Conservation (phyloP, 2,797 vertebrate genomes). For the Rhyacichthys aspro region DNA sequence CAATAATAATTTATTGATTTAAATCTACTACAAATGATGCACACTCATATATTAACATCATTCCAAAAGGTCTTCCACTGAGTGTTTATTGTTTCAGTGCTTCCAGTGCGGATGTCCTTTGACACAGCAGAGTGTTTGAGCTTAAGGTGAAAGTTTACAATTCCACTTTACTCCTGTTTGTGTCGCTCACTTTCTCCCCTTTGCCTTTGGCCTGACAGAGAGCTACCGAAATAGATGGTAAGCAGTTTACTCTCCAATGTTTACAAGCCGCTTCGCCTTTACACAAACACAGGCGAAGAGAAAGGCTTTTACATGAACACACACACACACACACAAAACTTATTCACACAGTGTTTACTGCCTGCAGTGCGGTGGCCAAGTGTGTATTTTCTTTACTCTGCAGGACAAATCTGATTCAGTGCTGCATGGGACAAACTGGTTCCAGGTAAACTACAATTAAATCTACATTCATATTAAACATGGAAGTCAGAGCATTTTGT, state of each 20-base stretch:
- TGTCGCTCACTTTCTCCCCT: slow-evolving; percentile 20
- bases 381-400: neutral
- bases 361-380: neutral
- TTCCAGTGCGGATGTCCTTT: slow-evolving; percentile 30
- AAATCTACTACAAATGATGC: too few relatives aligned
- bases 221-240: slow-evolving; percentile 23
- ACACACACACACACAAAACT: slow-evolving; percentile 17
- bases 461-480: neutral
- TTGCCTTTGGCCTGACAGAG: slow-evolving; percentile 9
- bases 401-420: neutral
- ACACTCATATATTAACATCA: too few relatives aligned
- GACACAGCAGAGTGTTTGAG: slow-evolving; percentile 30
- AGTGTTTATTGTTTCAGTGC: too few relatives aligned
- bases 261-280: too few relatives aligned
- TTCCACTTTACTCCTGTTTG: slow-evolving; percentile 47
- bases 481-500: too few relatives aligned
- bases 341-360: slow-evolving; percentile 1
- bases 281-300: slow-evolving; percentile 24
- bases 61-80: too few relatives aligned
- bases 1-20: too few relatives aligned
- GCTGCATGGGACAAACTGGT: neutral
- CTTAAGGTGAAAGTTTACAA: slow-evolving; percentile 49
- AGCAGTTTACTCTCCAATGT: slow-evolving; percentile 44
- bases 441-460: too few relatives aligned
- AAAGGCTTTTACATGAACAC: slow-evolving; percentile 12